Conservation (phyloP, 2,113 vertebrate species). For the Murina feae region DNA sequence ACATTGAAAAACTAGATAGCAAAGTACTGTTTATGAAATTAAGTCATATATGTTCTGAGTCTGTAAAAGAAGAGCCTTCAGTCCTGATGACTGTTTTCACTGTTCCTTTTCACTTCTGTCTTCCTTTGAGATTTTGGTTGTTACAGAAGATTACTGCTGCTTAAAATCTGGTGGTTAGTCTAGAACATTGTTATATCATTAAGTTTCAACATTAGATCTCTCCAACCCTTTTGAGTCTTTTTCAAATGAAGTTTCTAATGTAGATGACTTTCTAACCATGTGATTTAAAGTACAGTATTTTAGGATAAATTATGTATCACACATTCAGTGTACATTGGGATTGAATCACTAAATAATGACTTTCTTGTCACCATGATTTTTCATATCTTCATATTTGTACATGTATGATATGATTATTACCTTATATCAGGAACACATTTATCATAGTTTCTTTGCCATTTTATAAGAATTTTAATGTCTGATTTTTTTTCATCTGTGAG, state of each 20-base stretch:
- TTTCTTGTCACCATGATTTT: not conserved
- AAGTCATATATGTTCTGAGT: not conserved
- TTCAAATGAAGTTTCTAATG: not conserved
- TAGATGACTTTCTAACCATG: not conserved
- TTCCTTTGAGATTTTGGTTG: not conserved
- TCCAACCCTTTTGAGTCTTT: not conserved
- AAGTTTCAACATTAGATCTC: not conserved
- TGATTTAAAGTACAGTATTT: not conserved
- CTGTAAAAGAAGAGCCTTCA: not conserved
- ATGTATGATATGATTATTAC: conserved; percentile 23
- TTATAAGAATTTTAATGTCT: conserved; percentile 49
- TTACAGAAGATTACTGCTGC: not conserved
- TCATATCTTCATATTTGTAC: not conserved
- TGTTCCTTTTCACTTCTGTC: not conserved
- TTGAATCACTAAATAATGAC: not conserved
- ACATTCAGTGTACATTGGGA: not conserved
- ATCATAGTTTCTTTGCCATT: conserved; percentile 40
- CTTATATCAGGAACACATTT: not conserved
- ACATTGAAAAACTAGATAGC: not conserved
- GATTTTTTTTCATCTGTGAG: not conserved
- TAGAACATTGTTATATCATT: not conserved
- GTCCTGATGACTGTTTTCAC: not conserved
- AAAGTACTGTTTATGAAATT: not conserved
- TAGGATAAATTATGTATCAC: not conserved
- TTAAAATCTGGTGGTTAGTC: not conserved